These are phyloP conservation scores for Sinosuthora webbiana DNA, from an alignment of 2,113 vertebrate genomes.

Conservation along the genomic window DNA sequence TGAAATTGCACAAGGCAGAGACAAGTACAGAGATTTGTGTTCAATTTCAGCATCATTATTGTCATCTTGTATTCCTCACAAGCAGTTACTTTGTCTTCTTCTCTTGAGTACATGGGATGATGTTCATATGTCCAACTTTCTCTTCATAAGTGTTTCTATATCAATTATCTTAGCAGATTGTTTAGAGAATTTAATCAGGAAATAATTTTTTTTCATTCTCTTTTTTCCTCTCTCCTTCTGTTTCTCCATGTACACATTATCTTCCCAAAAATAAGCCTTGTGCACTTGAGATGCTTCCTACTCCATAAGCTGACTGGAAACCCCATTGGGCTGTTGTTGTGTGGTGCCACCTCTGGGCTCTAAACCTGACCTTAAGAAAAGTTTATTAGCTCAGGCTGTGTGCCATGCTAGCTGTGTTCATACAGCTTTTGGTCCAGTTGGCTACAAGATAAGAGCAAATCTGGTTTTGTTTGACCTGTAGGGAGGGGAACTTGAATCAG, in stretches of 20 bases:
- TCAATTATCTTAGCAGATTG: background rate
- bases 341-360: background rate
- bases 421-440: background rate
- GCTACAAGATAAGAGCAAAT: background rate
- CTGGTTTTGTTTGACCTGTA: background rate
- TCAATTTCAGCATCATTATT: background rate
- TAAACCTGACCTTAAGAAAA: background rate
- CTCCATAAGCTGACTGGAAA: background rate
- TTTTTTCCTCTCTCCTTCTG: rapidly evolving
- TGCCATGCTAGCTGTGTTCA: background rate
- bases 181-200: background rate
- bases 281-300: background rate
- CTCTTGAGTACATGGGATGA: background rate
- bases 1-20: background rate
- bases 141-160: background rate
- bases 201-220: background rate
- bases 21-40: background rate
- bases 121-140: background rate
- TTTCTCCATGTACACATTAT: background rate
- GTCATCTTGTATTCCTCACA: background rate
- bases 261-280: background rate
- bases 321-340: background rate
- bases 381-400: background rate
- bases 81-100: background rate
- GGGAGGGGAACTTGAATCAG: background rate